A percentile compares a stretch with the other conserved stretches of the same genome.
These are phyloP conservation scores for Ormia ochracea DNA, from an alignment of 2,888 invertebrate genomes.

Conservation along the genomic window DNA sequence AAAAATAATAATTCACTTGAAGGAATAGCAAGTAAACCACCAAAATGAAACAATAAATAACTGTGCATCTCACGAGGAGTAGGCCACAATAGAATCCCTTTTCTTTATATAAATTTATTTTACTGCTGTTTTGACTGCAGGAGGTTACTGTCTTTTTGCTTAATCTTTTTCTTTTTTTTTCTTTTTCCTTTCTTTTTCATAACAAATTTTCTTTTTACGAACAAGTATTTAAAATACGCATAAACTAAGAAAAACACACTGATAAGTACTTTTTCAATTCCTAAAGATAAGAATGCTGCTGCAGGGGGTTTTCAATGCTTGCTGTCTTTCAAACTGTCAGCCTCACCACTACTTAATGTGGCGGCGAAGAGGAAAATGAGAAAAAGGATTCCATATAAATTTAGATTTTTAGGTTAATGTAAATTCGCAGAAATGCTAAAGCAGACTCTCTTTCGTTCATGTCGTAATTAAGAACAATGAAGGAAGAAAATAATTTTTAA, in stretches of 20 bases:
- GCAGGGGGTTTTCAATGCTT: slow-evolving; percentile 8
- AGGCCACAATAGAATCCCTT: slow-evolving; percentile 3
- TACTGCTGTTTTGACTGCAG: slow-evolving; percentile 26
- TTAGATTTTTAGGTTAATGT: slow-evolving; percentile 37
- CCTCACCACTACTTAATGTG: neutral
- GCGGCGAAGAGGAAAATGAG: neutral
- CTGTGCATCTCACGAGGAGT: neutral
- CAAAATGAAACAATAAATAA: slow-evolving; percentile 27
- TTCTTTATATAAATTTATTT: slow-evolving; percentile 3
- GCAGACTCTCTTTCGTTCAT: neutral
- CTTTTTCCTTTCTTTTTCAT: neutral
- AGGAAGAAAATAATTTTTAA: slow-evolving; percentile 50
- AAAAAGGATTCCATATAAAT: slow-evolving; percentile 1
- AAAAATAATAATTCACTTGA: slow-evolving; percentile 52
- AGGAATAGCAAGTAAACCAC: neutral
- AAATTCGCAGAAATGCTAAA: neutral
- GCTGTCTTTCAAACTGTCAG: slow-evolving; percentile 5
- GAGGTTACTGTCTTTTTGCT: slow-evolving; percentile 2
- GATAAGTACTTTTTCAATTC: neutral
- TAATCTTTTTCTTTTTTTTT: neutral
- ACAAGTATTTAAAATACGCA: slow-evolving; percentile 3
- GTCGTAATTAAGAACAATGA: neutral
- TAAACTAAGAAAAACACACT: slow-evolving; percentile 1
- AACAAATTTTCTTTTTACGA: neutral
- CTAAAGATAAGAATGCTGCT: slow-evolving; percentile 8